phyloP scores from a whole-genome alignment of 2,888 invertebrate species.

The Cepaea hortensis region DNA sequence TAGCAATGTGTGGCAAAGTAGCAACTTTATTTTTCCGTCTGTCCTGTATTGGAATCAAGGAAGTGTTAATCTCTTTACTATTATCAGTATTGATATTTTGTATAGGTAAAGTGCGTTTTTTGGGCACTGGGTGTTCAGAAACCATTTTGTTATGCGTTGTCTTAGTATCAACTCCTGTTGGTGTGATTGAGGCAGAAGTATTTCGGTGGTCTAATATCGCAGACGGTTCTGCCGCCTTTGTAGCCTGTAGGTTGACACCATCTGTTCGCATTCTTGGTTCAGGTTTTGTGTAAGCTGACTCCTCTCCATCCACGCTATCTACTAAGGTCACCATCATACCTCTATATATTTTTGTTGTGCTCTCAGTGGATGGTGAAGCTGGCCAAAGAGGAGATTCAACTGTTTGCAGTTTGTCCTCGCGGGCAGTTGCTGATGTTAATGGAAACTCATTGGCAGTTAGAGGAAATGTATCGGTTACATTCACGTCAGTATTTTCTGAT shows the following conservation, averaged over 20 bases:
- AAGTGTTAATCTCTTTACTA: conserved; percentile 23
- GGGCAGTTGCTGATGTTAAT: too few species aligned
- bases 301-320: conserved; percentile 18
- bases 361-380: too few species aligned
- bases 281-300: not conserved
- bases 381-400: too few species aligned
- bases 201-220: conserved; percentile 37
- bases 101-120: conserved; percentile 17
- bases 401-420: too few species aligned
- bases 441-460: too few species aligned
- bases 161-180: conserved; percentile 46
- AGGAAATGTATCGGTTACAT: too few species aligned
- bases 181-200: conserved; percentile 43
- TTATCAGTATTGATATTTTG: not conserved
- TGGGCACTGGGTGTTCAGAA: not conserved
- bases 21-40: conserved; percentile 40
- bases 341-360: too few species aligned
- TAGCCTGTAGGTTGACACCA: conserved; percentile 34
- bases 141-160: not conserved
- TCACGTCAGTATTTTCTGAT: too few species aligned
- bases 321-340: not conserved
- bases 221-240: conserved; percentile 16
- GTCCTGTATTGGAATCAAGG: conserved; percentile 37
- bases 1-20: not conserved
- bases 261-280: conserved; percentile 22